Base-by-base conservation (phyloP, 2,888 invertebrate species). In the Malthinus seriepunctatus region DNA sequence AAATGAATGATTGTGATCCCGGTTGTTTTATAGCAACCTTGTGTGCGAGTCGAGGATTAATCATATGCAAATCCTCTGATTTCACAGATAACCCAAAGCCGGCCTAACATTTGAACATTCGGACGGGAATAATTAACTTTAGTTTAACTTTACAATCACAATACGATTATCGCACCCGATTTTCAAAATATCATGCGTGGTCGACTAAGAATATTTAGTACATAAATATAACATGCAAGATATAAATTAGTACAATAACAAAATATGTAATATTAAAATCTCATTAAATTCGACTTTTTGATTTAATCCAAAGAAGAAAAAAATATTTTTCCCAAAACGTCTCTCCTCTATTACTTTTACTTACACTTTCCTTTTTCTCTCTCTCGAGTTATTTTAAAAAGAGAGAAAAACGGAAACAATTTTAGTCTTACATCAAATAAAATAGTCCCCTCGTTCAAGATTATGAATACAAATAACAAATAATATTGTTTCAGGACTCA, bases 51-150 rank as follows among this genome's bases (percentile, higher is more conserved):
- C 62, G 61, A 57, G 68, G 68, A 74, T 74, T 75, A 75, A 74
- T 75, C 74, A 73, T 71, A 75, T 75, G 75, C 71, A 75, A 75
- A 75, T 75, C 65, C 63, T 59, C 45, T 57, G 63, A 66, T 67
- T 59, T 52, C 63, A 49, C 65, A 62, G 62, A 65, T 63, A 64
- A 51, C 60, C 44, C 45, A 47, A 53, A 53, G 53, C 42, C 51
- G 50, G 50, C 55, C 54, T 46, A 50, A 48, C 56, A 63, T 59
- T 65, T 47, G 65, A 58, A 63, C 64, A 63, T 60, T 63, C 61
- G 57, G 60, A 63, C 60, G 56, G 54, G 57, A 51, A 50, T 56
- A 60, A 62, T 61, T 61, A 61, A 49, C 61, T 60, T 49, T 38
- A 58, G 50, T 56, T 55, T 56, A 56, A 50, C 56, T 50, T 56